phyloP scores from a whole-genome alignment of 2,113 vertebrate genomes.

The Hoplias malabaricus region DNA sequence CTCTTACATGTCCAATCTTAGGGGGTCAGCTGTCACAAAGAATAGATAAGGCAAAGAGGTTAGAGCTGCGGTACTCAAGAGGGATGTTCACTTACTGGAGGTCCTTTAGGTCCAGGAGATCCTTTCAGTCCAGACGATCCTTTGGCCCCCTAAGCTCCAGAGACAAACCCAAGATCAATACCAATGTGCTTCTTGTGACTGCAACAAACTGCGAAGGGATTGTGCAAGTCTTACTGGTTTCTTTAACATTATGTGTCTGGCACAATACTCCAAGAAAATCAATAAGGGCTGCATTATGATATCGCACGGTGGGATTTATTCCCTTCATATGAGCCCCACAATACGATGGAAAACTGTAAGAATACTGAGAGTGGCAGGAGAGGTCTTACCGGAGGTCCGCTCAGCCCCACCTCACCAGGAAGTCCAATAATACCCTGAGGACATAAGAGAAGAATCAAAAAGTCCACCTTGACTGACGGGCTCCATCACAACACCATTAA shows the following conservation, averaged over 20 bases:
- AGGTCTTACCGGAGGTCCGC: constrained; percentile 48
- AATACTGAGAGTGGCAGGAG: not conserved
- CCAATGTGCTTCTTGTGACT: not conserved
- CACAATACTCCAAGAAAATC: not conserved
- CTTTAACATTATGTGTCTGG: not conserved
- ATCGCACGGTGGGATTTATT: not conserved
- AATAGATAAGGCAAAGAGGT: not conserved
- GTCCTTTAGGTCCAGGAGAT: constrained; percentile 50
- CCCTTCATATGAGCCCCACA: not conserved
- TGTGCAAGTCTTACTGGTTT: not conserved
- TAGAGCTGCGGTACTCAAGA: not conserved
- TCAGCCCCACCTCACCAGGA: constrained; percentile 51
- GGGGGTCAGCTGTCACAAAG: constrained; percentile 4
- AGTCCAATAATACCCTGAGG: constrained; percentile 54
- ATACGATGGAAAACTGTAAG: not conserved
- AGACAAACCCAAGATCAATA: constrained; percentile 31
- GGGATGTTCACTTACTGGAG: constrained; percentile 49
- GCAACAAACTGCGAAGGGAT: not conserved
- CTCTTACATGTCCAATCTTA: constrained; percentile 2
- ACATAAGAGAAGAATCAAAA: constrained; percentile 19
- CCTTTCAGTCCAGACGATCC: constrained; percentile 56
- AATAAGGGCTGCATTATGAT: not conserved
- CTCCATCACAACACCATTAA: constrained; percentile 24
- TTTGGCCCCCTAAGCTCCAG: constrained; percentile 49
- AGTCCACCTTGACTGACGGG: constrained; percentile 4